A percentile compares a stretch with the other conserved stretches of the same genome.
Conservation (phyloP, 2,113 vertebrate genomes). For the Spizaetus ornatus region DNA sequence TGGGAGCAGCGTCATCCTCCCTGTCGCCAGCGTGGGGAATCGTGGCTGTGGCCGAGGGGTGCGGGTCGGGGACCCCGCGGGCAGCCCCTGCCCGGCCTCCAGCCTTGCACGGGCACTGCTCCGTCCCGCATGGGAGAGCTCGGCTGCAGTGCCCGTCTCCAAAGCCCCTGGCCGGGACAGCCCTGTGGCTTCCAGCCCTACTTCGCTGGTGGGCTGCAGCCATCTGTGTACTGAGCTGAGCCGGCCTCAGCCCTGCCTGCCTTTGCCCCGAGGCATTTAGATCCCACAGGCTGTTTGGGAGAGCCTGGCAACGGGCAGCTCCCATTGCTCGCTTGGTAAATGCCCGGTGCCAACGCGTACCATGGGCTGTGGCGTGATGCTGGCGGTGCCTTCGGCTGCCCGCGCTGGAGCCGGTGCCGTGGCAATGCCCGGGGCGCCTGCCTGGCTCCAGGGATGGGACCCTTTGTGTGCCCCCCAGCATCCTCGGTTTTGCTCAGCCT, state of each 20-base stretch:
- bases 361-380: fast-evolving
- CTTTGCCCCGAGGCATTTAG: fast-evolving
- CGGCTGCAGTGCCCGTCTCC: background rate
- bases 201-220: background rate
- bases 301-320: background rate
- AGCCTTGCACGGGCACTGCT: background rate
- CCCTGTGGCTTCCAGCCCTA: background rate
- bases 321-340: fast-evolving
- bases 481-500: background rate
- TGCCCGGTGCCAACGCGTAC: fast-evolving
- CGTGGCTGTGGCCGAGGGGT: background rate
- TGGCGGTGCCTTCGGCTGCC: fast-evolving
- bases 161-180: background rate
- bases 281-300: background rate
- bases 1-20: background rate
- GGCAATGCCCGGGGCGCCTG: fast-evolving
- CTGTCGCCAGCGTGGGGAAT: background rate
- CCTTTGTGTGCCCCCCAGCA: background rate
- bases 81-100: background rate
- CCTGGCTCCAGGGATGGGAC: background rate
- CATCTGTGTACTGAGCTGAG: background rate
- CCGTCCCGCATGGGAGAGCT: background rate
- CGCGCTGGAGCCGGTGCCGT: fast-evolving
- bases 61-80: fast-evolving
- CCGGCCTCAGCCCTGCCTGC: background rate